Evolutionary conservation across 2,113 vertebrate genomes (phyloP), one percentile per base, ranked within the genome.

Genomic region (Beaufortia kweichowensis): DNA sequence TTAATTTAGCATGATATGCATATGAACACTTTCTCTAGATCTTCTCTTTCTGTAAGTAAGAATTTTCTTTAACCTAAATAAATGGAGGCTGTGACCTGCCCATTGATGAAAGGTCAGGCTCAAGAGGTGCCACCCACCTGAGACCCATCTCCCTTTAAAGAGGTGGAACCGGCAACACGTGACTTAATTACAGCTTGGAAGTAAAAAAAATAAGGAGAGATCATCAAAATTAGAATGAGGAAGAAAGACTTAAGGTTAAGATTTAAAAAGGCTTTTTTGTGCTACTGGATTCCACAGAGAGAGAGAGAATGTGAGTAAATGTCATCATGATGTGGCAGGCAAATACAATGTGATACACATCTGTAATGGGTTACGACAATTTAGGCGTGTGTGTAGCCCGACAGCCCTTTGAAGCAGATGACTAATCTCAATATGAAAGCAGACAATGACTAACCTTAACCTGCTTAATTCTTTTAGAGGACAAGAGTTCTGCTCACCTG

Each of bases 31-130:
- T 50, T 64, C 41, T 28, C 31, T 29, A 14, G 33, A 4, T 23
- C 31, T 33, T 39, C 33, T 55, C 29, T 39, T 43, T 57, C 50
- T 24, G 14, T 35, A 35, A 35, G 9, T 7, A 7, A 1, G 33
- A 35, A 35, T 7, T 14, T 72, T 74, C 15, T 19, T 65, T 69
- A 64, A 68, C 39, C 53, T 77, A 53, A 75, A 67, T 81, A 76
- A 67, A 72, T 72, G 60, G 67, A 39, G 56, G 63, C 56, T 60
- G 69, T 78, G 60, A 78, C 59, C 76, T 75, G 50, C 46, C 72
- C 61, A 79, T 81, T 81, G 55, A 83, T 17, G 76, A 59, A 73
- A 70, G 76, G 53, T 56, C 39, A 68, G 69, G 72, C 57, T 7
- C 10, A n/a, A 28, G 7, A 50, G 48, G 21, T 4, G 6, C 76